phyloP scores from a whole-genome alignment of 2,888 invertebrate genomes.

The Mesoligia furuncula region DNA sequence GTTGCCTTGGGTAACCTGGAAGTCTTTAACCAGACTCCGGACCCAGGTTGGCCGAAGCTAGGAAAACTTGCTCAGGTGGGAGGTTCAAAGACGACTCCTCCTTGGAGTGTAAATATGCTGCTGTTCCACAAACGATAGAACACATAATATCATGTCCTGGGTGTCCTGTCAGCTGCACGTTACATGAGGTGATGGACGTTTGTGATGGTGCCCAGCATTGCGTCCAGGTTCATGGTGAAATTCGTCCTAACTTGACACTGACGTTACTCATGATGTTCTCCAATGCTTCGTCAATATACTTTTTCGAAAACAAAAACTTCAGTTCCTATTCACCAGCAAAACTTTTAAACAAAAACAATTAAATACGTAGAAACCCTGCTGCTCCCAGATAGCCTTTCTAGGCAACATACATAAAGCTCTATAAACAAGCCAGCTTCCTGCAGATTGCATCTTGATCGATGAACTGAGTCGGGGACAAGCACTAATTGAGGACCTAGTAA shows the following conservation, averaged over 20 bases:
- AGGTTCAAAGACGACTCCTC: neutral
- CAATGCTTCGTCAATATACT: no score
- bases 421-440: constrained; percentile 62
- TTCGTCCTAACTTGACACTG: neutral
- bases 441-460: constrained; percentile 74
- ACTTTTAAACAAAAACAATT: constrained; percentile 42
- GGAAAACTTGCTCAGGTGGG: neutral
- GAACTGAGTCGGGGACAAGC: constrained; percentile 62
- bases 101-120: neutral
- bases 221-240: neutral
- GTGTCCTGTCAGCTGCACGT: no score
- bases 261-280: neutral
- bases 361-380: constrained; percentile 44
- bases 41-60: neutral
- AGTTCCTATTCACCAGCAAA: neutral
- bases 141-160: no score
- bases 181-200: no score
- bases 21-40: neutral
- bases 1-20: neutral
- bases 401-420: constrained; percentile 47
- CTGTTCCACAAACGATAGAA: no score
- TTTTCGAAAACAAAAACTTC: neutral
- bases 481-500: constrained; percentile 70
- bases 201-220: no score
- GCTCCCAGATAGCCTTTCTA: constrained; percentile 51